phyloP scores from a whole-genome alignment of 1,140 invertebrate genomes.

The Leptestheria dahalacensis region DNA sequence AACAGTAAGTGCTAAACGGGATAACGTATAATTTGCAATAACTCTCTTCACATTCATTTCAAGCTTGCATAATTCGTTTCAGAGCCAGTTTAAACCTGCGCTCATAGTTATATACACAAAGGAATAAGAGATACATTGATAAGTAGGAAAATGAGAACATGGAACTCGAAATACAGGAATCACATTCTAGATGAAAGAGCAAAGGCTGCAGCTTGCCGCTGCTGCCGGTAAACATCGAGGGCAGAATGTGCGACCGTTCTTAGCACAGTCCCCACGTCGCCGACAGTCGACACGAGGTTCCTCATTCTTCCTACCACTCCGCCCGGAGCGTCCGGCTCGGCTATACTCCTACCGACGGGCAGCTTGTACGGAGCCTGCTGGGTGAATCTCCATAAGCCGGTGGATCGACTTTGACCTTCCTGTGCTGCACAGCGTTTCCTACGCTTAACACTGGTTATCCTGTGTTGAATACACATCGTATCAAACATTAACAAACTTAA shows the following conservation, averaged over 20 bases:
- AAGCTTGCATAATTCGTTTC: too few species aligned
- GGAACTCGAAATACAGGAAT: neutral
- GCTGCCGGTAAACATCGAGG: neutral
- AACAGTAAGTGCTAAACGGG: too few species aligned
- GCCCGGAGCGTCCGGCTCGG: neutral
- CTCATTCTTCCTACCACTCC: neutral
- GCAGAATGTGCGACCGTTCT: neutral
- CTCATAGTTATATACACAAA: too few species aligned
- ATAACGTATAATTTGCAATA: too few species aligned
- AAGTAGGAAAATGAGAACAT: neutral
- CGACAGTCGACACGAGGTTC: neutral
- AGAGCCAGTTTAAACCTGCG: too few species aligned
- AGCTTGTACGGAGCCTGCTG: neutral
- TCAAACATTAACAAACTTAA: too few species aligned
- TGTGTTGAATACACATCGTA: too few species aligned
- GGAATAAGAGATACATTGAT: neutral
- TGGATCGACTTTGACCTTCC: too few species aligned
- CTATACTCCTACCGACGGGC: neutral
- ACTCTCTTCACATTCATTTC: too few species aligned
- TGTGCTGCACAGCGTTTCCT: neutral
- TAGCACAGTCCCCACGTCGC: slow-evolving; percentile 1
- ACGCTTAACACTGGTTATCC: neutral
- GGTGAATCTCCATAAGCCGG: neutral
- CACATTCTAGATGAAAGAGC: neutral
- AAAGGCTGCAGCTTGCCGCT: neutral